Evolutionary conservation across 2,888 invertebrate genomes (phyloP), one percentile per base, ranked within the genome.

Genomic region (Psylliodes chrysocephalus): DNA sequence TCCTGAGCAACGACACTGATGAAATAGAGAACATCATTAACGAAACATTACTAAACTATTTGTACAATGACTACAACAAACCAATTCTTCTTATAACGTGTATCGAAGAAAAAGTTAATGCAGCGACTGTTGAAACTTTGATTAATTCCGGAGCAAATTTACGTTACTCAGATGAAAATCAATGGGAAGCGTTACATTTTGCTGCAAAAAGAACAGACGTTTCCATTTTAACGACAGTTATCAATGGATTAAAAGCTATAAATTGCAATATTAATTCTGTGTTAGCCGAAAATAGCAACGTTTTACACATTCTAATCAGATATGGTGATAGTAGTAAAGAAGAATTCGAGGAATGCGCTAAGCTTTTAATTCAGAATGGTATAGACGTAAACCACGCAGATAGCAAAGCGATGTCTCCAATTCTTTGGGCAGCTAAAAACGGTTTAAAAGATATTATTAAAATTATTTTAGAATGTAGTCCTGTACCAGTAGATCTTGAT

Each of bases 161-260:
- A 0, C 88, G 89, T 70, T 84, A 81, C 71, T 74, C 87, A 0
- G 89, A 66, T 49, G 73, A 75, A 19, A 84, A 86, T 55, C 83
- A 85, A 12, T 86, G 85, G 66, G 86, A 88, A n/a, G 88, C 90
- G 0, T 82, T 91, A 66, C 90, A 91, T 79, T 88, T 88, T 64
- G 89, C 89, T 1, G 85, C 87, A 0, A 86, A 87, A 75, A 83
- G 81, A 49, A 86, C 86, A 8, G 75, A 78, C 66, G 73, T 68
- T 22, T 47, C 84, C 40, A 84, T 85, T 6, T 73, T 89, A 42
- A 77, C 81, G 65, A 77, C 78, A 0, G 76, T 89, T 12, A 70
- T 88, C 19, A 83, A 85, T 46, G 82, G 84, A 25, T 52, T 77
- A 19, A 63, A 64, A n/a, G 55, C 67, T 44, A 64, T 61, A 54